Percentiles rank a stretch among this genome's conserved stretches.
These are phyloP conservation scores for Percopsis transmontana DNA, from an alignment of 2,113 vertebrate species.

Conservation along the genomic window DNA sequence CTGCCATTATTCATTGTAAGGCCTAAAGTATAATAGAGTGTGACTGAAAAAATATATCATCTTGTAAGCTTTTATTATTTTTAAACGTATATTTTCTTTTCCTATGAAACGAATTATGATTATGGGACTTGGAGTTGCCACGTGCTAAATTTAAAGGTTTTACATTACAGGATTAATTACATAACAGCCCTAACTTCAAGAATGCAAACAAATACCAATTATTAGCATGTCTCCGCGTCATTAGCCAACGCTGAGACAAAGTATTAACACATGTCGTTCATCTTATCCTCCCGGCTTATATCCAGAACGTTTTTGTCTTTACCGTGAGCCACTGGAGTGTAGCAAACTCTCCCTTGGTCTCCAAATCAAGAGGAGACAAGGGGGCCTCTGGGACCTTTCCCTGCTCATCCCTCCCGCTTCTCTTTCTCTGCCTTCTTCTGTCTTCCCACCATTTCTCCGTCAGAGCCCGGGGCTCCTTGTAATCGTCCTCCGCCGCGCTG, in stretches of 20 bases:
- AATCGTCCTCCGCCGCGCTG: slow-evolving; percentile 71
- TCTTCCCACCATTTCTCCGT: slow-evolving; percentile 55
- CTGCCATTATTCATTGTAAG: slow-evolving; percentile 30
- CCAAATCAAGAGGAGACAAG: slow-evolving; percentile 1
- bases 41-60: slow-evolving; percentile 42
- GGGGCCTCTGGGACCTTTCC: slow-evolving; percentile 22
- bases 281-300: slow-evolving; percentile 20
- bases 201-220: slow-evolving; percentile 59
- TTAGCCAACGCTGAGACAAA: slow-evolving; percentile 41
- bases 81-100: slow-evolving; percentile 10
- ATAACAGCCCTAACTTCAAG: slow-evolving; percentile 45
- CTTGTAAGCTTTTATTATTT: slow-evolving; percentile 36
- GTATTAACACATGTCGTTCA: slow-evolving; percentile 52
- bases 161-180: slow-evolving; percentile 36
- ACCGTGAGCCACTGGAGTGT: slow-evolving; percentile 34
- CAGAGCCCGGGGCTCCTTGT: slow-evolving; percentile 66
- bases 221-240: slow-evolving; percentile 44
- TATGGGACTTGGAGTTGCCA: slow-evolving; percentile 14
- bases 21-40: slow-evolving; percentile 33
- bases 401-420: slow-evolving; percentile 22
- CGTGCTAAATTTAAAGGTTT: slow-evolving; percentile 22
- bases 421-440: not conserved
- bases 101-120: slow-evolving; percentile 21
- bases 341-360: slow-evolving; percentile 6
- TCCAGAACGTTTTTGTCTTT: slow-evolving; percentile 23